phyloP scores from a whole-genome alignment of 2,113 vertebrate species.

The Motacilla alba region DNA sequence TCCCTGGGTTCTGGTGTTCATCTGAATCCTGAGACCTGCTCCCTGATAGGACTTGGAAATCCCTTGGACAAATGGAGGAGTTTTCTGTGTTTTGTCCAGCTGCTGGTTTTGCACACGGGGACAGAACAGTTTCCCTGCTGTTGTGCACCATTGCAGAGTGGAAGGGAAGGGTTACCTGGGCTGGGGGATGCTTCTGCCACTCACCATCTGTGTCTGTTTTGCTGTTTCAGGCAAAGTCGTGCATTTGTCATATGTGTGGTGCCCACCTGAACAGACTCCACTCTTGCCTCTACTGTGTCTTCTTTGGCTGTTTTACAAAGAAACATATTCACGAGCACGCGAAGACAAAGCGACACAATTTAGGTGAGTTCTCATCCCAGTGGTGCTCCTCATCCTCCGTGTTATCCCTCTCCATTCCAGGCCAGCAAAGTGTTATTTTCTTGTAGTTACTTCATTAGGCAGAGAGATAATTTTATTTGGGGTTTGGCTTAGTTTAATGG shows the following conservation, averaged over 20 bases:
- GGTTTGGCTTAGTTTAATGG: background rate
- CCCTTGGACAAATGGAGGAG: background rate
- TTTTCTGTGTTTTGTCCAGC: accelerated
- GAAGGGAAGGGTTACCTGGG: background rate
- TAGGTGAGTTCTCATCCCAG: conserved; percentile 81
- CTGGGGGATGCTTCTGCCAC: background rate
- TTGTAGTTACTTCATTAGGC: background rate
- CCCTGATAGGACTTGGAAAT: background rate
- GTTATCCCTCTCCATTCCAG: background rate
- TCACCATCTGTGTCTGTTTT: background rate
- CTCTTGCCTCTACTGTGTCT: conserved; percentile 98
- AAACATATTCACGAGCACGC: conserved; percentile 99
- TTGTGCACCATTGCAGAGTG: accelerated
- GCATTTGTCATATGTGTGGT: conserved; percentile 88
- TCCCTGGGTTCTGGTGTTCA: background rate
- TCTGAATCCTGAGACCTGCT: background rate
- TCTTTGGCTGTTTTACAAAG: conserved; percentile 98
- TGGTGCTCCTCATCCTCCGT: background rate
- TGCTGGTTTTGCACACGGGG: background rate
- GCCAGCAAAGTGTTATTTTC: background rate
- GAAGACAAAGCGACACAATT: conserved; percentile 96
- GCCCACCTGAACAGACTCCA: conserved; percentile 94
- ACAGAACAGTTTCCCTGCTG: background rate
- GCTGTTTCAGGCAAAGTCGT: conserved; percentile 85
- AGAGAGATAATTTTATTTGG: background rate